phyloP scores from a whole-genome alignment of 1,140 invertebrate species.

The Drosophila ercepeae region DNA sequence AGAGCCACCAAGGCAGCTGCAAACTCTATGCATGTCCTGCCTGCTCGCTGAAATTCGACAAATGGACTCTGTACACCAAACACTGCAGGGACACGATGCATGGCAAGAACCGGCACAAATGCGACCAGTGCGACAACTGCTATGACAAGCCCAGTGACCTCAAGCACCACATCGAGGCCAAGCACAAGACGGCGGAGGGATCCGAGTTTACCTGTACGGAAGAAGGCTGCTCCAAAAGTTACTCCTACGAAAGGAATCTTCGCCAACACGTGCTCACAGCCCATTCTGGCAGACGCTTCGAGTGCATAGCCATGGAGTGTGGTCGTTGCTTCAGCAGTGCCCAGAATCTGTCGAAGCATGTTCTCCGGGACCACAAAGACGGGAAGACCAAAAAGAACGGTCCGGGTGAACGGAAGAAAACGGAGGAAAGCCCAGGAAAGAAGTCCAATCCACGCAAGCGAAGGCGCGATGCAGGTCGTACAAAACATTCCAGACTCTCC shows the following conservation, averaged over 20 bases:
- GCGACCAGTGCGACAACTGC: conserved; percentile 54
- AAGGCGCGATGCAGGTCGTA: conserved; percentile 64
- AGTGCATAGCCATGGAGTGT: conserved; percentile 61
- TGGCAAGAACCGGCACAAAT: conserved; percentile 53
- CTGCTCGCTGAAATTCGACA: conserved; percentile 62
- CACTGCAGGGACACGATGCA: conserved; percentile 71
- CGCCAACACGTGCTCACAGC: conserved; percentile 58
- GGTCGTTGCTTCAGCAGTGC: conserved; percentile 67
- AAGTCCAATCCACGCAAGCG: conserved; percentile 46
- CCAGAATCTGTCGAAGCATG: conserved; percentile 71
- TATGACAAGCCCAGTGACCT: conserved; percentile 60
- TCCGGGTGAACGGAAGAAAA: too few relatives aligned
- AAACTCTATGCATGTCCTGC: conserved; percentile 59
- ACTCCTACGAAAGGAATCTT: conserved; percentile 71
- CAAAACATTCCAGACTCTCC: conserved; percentile 51
- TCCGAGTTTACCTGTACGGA: conserved; percentile 49
- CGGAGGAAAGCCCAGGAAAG: neutral
- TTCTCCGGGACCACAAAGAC: conserved; percentile 40
- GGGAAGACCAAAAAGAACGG: neutral
- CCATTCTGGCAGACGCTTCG: conserved; percentile 68
- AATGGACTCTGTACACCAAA: conserved; percentile 69
- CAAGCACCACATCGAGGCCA: conserved; percentile 50
- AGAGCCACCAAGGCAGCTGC: conserved; percentile 65
- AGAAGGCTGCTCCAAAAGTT: conserved; percentile 57
- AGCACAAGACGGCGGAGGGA: conserved; percentile 31